Percentiles rank a stretch among this genome's conserved stretches.
phyloP scores from a whole-genome alignment of 2,888 invertebrate genomes.

The Tipula lateralis region DNA sequence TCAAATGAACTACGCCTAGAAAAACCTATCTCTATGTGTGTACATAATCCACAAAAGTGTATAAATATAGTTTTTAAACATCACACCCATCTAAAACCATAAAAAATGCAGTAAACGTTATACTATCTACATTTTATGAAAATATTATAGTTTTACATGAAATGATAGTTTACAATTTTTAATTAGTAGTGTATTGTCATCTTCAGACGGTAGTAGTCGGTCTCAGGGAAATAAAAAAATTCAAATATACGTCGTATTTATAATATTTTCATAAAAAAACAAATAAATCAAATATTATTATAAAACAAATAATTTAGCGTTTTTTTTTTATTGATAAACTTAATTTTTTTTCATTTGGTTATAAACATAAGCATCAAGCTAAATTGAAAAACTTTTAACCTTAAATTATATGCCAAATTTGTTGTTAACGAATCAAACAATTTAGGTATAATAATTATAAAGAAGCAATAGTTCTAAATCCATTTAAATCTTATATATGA shows the following conservation, averaged over 20 bases:
- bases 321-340: not conserved
- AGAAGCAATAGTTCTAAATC: not conserved
- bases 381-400: not conserved
- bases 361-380: not conserved
- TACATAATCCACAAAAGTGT: not conserved
- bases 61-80: not conserved
- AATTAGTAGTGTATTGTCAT: not conserved
- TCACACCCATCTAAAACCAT: not conserved
- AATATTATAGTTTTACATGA: not conserved
- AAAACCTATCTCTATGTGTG: not conserved
- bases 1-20: not conserved
- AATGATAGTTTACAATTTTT: not conserved
- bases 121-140: constrained; percentile 14
- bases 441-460: not conserved
- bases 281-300: not conserved
- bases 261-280: constrained; percentile 12
- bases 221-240: not conserved
- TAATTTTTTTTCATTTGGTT: not conserved
- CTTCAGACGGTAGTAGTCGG: not conserved
- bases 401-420: not conserved
- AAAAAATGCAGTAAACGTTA: not conserved
- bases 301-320: not conserved
- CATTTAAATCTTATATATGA: not conserved
- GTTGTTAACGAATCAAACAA: not conserved
- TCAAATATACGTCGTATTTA: not conserved